Conservation (phyloP, 2,888 invertebrate species). For the Rhabditoides inermis region DNA sequence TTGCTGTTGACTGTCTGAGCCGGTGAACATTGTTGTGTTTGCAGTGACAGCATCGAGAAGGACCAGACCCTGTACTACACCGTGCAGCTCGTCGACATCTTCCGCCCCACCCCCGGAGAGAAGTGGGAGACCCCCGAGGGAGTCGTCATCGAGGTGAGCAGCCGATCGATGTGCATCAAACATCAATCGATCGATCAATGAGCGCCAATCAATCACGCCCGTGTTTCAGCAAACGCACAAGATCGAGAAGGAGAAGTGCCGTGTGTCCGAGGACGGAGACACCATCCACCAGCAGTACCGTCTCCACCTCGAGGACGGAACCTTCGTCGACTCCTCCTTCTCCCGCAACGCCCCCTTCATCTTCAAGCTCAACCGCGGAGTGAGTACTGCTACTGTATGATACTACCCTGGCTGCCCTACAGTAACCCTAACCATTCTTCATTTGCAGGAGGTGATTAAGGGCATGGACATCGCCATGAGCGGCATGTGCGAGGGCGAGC, state of each 20-base stretch:
- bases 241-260: slow-evolving; percentile 29
- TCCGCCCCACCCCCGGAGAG: slow-evolving; percentile 47
- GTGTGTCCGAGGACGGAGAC: slow-evolving; percentile 38
- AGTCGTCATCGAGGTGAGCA: slow-evolving; percentile 27
- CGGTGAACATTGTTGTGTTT: not conserved
- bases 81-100: slow-evolving; percentile 48
- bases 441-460: slow-evolving; percentile 42
- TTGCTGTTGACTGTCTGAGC: not conserved
- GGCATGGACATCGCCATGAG: slow-evolving; percentile 50
- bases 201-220: too few relatives aligned
- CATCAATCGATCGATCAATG: too few relatives aligned
- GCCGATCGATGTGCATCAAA: slow-evolving; percentile 1
- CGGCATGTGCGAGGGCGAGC: slow-evolving; percentile 50
- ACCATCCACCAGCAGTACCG: slow-evolving; percentile 48
- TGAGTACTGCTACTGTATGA: too few relatives aligned
- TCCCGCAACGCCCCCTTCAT: slow-evolving; percentile 49
- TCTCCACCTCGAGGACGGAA: slow-evolving; percentile 48
- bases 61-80: slow-evolving; percentile 50
- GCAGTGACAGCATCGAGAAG: slow-evolving; percentile 38
- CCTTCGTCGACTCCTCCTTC: slow-evolving; percentile 49
- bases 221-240: slow-evolving; percentile 23
- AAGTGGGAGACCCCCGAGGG: slow-evolving; percentile 50
- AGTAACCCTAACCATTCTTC: too few relatives aligned
- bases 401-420: too few relatives aligned
- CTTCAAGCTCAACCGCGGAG: slow-evolving; percentile 39